Conservation (phyloP, 2,888 invertebrate species). For the Troides aeacus region DNA sequence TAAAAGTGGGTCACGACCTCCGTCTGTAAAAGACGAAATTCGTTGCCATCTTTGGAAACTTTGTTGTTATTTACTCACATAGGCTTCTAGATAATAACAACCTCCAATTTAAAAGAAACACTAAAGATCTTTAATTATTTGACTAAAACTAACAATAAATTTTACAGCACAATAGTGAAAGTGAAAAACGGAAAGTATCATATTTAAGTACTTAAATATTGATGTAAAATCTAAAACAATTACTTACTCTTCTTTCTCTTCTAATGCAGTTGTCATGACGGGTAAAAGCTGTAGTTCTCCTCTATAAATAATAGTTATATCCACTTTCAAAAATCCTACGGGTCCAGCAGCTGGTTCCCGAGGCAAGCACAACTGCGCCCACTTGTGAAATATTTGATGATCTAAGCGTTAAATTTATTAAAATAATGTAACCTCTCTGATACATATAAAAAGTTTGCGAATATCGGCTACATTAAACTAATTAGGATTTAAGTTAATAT, state of each 20-base stretch:
- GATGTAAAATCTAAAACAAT: neutral
- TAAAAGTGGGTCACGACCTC: neutral
- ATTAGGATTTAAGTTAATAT: too few species aligned
- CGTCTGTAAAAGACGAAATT: neutral
- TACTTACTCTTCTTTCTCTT: constrained; percentile 52
- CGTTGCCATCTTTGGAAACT: neutral
- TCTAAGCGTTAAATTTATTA: constrained; percentile 71
- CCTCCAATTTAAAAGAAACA: neutral
- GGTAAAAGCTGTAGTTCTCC: constrained; percentile 82
- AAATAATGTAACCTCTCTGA: neutral
- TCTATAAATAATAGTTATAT: constrained; percentile 86
- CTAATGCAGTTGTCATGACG: constrained; percentile 41
- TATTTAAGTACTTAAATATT: neutral
- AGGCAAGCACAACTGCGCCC: constrained; percentile 87
- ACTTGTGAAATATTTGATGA: constrained; percentile 91
- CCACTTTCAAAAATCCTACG: constrained; percentile 90
- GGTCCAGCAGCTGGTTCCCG: constrained; percentile 78
- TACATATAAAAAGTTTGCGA: neutral
- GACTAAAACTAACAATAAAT: too few species aligned
- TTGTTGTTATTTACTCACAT: neutral
- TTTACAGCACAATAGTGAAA: neutral
- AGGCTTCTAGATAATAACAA: neutral
- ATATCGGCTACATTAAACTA: too few species aligned
- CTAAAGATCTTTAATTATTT: neutral
- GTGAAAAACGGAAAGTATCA: neutral